These are phyloP conservation scores for Busseola fusca DNA, from an alignment of 2,888 invertebrate genomes.

Conservation along the genomic window DNA sequence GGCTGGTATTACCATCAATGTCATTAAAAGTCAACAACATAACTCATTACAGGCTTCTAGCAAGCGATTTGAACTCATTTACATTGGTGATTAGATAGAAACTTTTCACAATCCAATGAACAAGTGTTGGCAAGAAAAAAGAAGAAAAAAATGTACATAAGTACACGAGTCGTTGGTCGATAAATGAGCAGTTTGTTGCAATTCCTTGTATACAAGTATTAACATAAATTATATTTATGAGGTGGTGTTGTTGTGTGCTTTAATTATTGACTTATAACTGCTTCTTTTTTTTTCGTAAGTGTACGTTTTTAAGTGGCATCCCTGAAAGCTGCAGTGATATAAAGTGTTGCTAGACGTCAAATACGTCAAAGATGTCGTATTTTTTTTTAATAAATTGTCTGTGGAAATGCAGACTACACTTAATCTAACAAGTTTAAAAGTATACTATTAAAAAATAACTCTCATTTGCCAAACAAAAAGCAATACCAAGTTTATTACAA, in stretches of 20 bases:
- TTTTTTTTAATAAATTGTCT: too few species aligned
- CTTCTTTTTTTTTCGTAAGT: background rate
- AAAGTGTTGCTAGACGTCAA: background rate
- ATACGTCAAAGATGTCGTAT: background rate
- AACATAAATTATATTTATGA: conserved; percentile 55
- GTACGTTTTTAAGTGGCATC: conserved; percentile 1
- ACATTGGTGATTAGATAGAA: conserved; percentile 73
- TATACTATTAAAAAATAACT: background rate
- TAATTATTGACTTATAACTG: conserved; percentile 27
- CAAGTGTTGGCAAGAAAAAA: conserved; percentile 50
- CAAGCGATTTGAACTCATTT: conserved; percentile 65
- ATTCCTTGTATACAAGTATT: conserved; percentile 56
- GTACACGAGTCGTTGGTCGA: conserved; percentile 53
- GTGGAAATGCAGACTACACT: too few species aligned
- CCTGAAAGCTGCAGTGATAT: conserved; percentile 18
- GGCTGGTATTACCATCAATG: conserved; percentile 32
- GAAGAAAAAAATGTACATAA: conserved; percentile 39
- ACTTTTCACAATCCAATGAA: conserved; percentile 63
- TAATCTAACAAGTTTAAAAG: background rate
- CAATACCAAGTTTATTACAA: too few species aligned
- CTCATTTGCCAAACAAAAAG: too few species aligned
- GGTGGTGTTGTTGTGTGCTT: conserved; percentile 6
- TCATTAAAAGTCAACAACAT: conserved; percentile 63
- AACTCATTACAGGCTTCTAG: conserved; percentile 63
- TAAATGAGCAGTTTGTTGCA: conserved; percentile 50